Evolutionary conservation across 1,140 invertebrate genomes (phyloP).

Genomic region (Drosophila setifemur): DNA sequence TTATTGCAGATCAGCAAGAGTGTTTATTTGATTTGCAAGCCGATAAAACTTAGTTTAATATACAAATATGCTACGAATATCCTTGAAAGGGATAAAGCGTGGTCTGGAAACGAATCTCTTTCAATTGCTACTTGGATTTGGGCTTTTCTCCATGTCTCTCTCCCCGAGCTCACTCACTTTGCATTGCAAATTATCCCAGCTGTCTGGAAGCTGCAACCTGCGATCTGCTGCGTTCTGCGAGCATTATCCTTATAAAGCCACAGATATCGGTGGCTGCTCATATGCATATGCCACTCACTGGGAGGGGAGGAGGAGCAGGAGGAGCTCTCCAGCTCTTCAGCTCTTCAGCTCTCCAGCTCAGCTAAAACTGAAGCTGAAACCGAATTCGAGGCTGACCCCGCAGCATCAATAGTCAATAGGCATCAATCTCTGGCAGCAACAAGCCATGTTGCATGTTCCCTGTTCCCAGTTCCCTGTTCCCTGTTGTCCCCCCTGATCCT

Average conservation of each 20-base stretch:
- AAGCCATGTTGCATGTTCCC: conserved; percentile 62
- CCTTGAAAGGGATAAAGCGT: background rate
- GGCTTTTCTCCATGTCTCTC: background rate
- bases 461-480: conserved; percentile 55
- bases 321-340: too few relatives aligned
- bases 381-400: conserved; percentile 25
- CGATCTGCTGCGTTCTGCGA: conserved; percentile 36
- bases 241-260: conserved; percentile 67
- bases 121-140: background rate
- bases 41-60: too few relatives aligned
- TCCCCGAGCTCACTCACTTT: conserved; percentile 50
- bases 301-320: background rate
- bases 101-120: background rate
- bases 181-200: conserved; percentile 61
- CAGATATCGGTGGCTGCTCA: conserved; percentile 51
- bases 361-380: background rate
- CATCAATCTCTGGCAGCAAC: conserved; percentile 68
- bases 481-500: background rate
- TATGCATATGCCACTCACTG: conserved; percentile 74
- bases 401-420: conserved; percentile 78
- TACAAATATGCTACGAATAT: background rate
- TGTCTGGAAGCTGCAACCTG: conserved; percentile 55
- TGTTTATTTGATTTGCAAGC: too few relatives aligned
- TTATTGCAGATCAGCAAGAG: too few relatives aligned
- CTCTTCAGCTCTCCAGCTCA: too few relatives aligned